These are phyloP conservation scores for Archaeoteleia sp. DNA, from an alignment of 2,888 invertebrate genomes.

Conservation along the genomic window DNA sequence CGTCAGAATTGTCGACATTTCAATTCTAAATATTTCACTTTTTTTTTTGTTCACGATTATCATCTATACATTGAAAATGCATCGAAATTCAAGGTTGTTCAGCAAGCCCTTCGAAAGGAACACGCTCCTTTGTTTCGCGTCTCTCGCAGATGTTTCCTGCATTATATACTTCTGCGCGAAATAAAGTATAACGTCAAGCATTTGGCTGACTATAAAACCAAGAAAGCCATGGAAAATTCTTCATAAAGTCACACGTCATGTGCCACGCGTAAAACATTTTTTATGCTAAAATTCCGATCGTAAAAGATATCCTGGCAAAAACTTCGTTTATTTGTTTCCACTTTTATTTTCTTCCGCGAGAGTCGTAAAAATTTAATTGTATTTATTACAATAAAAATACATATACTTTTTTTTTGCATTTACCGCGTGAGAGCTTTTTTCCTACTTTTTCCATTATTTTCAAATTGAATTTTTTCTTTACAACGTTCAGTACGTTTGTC, in stretches of 20 bases:
- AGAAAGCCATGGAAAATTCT: slow-evolving; percentile 12
- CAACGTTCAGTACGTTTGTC: no score
- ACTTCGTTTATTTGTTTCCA: not conserved
- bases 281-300: not conserved
- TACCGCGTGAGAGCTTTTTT: no score
- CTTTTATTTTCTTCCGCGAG: not conserved
- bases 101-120: slow-evolving; percentile 23
- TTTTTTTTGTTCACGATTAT: slow-evolving; percentile 18
- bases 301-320: not conserved
- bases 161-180: slow-evolving; percentile 13
- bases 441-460: no score
- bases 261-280: slow-evolving; percentile 10
- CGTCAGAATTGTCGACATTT: slow-evolving; percentile 6
- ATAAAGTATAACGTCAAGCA: slow-evolving; percentile 11
- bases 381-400: no score
- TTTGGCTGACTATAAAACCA: slow-evolving; percentile 11
- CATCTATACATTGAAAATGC: slow-evolving; percentile 22
- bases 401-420: no score
- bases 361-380: no score
- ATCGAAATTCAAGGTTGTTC: slow-evolving; percentile 35
- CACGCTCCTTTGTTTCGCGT: slow-evolving; percentile 8
- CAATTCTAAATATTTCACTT: no score
- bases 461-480: no score
- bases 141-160: slow-evolving; percentile 40
- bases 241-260: slow-evolving; percentile 11